phyloP scores from a whole-genome alignment of 1,140 invertebrate genomes.

The Prorops nasuta region DNA sequence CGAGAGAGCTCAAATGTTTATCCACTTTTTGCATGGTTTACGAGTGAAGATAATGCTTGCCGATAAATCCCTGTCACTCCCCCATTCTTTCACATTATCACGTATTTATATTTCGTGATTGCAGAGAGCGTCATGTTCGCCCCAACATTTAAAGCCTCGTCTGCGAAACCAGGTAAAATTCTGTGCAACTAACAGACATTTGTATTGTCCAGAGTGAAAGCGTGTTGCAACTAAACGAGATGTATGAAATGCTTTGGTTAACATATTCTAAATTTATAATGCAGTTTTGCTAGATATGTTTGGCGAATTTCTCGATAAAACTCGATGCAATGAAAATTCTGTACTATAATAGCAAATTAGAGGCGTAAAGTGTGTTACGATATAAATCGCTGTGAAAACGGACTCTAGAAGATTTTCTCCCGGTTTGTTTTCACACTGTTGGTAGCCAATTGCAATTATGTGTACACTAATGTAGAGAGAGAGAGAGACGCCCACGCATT shows the following conservation, averaged over 20 bases:
- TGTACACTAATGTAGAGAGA: conserved; percentile 29
- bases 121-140: conserved; percentile 69
- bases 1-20: too few species aligned
- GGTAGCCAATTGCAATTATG: conserved; percentile 38
- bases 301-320: too few species aligned
- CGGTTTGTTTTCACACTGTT: conserved; percentile 19
- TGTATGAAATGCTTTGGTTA: conserved; percentile 15
- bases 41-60: too few species aligned
- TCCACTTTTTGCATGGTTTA: too few species aligned
- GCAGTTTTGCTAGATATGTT: too few species aligned
- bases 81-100: too few species aligned
- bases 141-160: conserved; percentile 76
- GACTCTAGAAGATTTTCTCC: conserved; percentile 27
- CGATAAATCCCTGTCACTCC: too few species aligned
- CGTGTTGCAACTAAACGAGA: conserved; percentile 8
- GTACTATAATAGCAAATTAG: too few species aligned
- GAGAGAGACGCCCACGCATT: conserved; percentile 22
- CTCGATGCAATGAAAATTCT: too few species aligned
- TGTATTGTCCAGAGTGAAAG: conserved; percentile 12
- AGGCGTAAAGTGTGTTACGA: too few species aligned
- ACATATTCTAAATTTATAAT: too few species aligned
- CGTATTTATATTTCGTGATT: conserved; percentile 57
- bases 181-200: conserved; percentile 16
- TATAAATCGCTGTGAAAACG: too few species aligned
- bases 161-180: conserved; percentile 69